Evolutionary conservation across 2,888 invertebrate genomes (phyloP), one percentile per base, ranked within the genome.

Genomic region (Ceraclea dissimilis): DNA sequence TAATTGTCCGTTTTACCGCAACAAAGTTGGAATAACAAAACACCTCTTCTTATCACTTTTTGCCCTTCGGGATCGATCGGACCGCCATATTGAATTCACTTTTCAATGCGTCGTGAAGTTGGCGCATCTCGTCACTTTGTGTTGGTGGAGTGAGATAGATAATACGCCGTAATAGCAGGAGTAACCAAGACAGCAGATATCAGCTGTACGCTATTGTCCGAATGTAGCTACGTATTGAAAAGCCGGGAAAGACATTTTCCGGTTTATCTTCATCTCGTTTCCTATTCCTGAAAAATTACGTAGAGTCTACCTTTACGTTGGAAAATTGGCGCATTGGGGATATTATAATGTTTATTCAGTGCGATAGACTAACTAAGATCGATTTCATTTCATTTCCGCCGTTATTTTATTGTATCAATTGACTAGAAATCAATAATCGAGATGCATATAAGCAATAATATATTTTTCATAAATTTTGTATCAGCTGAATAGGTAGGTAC

Each of bases 101-200:
- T 58, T 58, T 55, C 60, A 55, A 46, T 60, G 57, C 60, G 60
- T 57, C 51, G 52, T 52, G 57, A 57, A 57, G 57, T 60, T 52
- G 26, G 57, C 60, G 60, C 60, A 57, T 39, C 33, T 34, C 50
- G 34, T 44, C 31, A 19, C 44, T 26, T n/a, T 54, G 44, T 49
- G 54, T 13, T 16, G 26, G 26, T 31, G 43, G 16, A 34, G 34
- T 43, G 51, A 19, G 26, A n/a, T n/a, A 49, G 22, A 26, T n/a
- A 49, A 49, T 26, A 49, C 8, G 22, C n/a, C 21, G 8, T 6
- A n/a, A 11, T n/a, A 5, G 2, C 8, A 5, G 20, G 11, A 4
- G 16, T 2, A n/a, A 49, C 5, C 6, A 47, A 26, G 46, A 33
- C 46, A 49, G 2, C 26, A 10, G 49, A 10, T 48, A 58, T 58